Evolutionary conservation across 2,888 invertebrate genomes (phyloP).

Genomic region (Automeris io): DNA sequence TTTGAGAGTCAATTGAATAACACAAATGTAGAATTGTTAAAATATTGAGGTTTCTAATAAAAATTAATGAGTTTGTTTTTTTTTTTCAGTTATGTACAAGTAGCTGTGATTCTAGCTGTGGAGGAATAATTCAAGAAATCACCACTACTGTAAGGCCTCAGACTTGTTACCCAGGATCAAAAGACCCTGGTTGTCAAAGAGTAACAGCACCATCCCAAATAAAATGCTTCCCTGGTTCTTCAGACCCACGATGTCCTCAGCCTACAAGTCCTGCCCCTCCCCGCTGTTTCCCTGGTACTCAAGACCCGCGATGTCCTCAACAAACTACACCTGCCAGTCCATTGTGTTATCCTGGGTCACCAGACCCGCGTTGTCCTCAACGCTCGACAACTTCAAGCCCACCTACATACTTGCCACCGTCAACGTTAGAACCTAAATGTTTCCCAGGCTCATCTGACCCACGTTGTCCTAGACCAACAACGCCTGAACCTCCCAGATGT

Average conservation of each 20-base stretch:
- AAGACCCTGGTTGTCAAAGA: conserved; percentile 45
- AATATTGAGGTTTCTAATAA: not conserved
- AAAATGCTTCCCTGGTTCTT: conserved; percentile 27
- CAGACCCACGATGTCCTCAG: conserved; percentile 31
- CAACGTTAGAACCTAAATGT: conserved; percentile 13
- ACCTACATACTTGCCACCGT: conserved; percentile 14
- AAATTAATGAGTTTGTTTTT: conserved; percentile 13
- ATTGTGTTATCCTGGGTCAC: conserved; percentile 21
- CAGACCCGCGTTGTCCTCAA: conserved; percentile 18
- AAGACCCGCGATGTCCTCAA: conserved; percentile 33
- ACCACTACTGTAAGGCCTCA: conserved; percentile 45
- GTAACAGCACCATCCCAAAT: conserved; percentile 29
- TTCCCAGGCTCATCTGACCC: conserved; percentile 10
- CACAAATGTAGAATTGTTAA: too few species aligned
- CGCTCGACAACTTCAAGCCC: conserved; percentile 5
- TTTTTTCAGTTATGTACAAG: conserved; percentile 55
- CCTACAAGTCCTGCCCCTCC: conserved; percentile 30
- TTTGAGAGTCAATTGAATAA: too few species aligned
- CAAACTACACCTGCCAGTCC: conserved; percentile 28
- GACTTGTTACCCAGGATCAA: conserved; percentile 46
- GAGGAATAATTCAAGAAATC: conserved; percentile 40
- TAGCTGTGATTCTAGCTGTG: conserved; percentile 56
- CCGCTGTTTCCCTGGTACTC: conserved; percentile 39
- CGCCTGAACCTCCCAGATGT: conserved; percentile 26
- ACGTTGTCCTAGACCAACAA: conserved; percentile 15